These are phyloP conservation scores for Andrena hattorfiana DNA, from an alignment of 2,888 invertebrate genomes.

Conservation along the genomic window DNA sequence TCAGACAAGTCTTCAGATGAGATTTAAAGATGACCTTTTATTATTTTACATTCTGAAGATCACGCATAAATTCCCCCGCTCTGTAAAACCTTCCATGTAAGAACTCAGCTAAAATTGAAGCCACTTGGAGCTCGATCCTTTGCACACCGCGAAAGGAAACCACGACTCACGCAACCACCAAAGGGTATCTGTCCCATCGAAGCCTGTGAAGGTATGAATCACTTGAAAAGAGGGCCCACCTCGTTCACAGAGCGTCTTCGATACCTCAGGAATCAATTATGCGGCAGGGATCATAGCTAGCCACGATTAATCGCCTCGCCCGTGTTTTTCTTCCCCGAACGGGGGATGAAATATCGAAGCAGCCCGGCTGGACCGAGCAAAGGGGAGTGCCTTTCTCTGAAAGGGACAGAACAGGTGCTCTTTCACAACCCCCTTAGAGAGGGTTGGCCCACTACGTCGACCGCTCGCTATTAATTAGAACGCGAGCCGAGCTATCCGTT, in stretches of 20 bases:
- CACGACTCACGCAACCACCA: constrained; percentile 12
- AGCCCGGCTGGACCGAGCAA: background rate
- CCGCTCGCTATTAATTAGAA: constrained; percentile 69
- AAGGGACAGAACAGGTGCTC: constrained; percentile 44
- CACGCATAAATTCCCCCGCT: too few relatives aligned
- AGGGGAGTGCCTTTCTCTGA: background rate
- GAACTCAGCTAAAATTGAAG: too few relatives aligned
- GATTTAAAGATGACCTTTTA: too few relatives aligned
- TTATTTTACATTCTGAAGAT: too few relatives aligned
- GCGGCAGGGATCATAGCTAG: constrained; percentile 29
- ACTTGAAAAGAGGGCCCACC: background rate
- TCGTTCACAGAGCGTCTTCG: background rate
- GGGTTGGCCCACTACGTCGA: constrained; percentile 58
- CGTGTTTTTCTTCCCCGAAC: constrained; percentile 40
- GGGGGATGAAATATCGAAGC: constrained; percentile 54
- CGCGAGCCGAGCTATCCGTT: constrained; percentile 60
- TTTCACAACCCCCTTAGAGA: constrained; percentile 38
- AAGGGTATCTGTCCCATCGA: background rate
- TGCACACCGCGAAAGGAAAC: background rate
- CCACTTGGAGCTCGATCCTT: too few relatives aligned
- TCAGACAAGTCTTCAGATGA: too few relatives aligned
- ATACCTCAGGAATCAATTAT: constrained; percentile 52
- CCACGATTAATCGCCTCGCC: constrained; percentile 51
- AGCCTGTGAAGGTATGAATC: background rate
- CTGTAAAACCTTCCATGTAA: too few relatives aligned